Evolutionary conservation across 2,888 invertebrate genomes (phyloP).

Genomic region (Ectemnius lituratus): DNA sequence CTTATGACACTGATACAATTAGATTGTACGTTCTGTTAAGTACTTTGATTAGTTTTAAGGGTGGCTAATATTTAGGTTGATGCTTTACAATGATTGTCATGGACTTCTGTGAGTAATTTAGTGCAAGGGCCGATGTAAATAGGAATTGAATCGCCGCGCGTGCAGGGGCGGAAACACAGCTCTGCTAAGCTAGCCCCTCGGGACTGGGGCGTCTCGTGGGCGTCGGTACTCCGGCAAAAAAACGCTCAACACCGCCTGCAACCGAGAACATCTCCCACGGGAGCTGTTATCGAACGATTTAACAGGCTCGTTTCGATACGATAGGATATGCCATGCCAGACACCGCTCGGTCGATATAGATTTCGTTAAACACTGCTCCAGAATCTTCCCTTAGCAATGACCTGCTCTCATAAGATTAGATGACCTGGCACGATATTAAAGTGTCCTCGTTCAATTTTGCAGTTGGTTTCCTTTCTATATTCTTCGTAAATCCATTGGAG

Average conservation of each 20-base stretch:
- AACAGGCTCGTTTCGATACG: constrained; percentile 40
- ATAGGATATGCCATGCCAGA: constrained; percentile 25
- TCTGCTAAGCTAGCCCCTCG: constrained; percentile 52
- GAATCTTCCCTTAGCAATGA: neutral
- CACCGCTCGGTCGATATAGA: neutral
- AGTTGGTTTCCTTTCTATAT: too few relatives aligned
- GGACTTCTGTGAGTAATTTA: neutral
- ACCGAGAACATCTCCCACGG: constrained; percentile 43
- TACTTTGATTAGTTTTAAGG: neutral
- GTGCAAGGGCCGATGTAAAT: constrained; percentile 35
- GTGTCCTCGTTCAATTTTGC: too few relatives aligned
- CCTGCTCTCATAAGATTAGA: too few relatives aligned
- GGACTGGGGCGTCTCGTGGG: constrained; percentile 71
- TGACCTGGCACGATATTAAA: too few relatives aligned
- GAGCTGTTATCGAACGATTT: constrained; percentile 59
- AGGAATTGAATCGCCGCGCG: constrained; percentile 32
- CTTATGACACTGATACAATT: too few relatives aligned
- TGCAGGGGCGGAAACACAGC: constrained; percentile 47
- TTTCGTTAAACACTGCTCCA: constrained; percentile 19
- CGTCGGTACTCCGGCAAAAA: constrained; percentile 61
- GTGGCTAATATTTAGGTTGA: neutral
- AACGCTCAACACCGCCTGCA: constrained; percentile 45
- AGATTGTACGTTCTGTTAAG: too few relatives aligned
- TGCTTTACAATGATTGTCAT: neutral
- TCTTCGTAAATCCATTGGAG: too few relatives aligned